Evolutionary conservation across 2,797 vertebrate genomes (phyloP).

Genomic region (Psittacula echo): DNA sequence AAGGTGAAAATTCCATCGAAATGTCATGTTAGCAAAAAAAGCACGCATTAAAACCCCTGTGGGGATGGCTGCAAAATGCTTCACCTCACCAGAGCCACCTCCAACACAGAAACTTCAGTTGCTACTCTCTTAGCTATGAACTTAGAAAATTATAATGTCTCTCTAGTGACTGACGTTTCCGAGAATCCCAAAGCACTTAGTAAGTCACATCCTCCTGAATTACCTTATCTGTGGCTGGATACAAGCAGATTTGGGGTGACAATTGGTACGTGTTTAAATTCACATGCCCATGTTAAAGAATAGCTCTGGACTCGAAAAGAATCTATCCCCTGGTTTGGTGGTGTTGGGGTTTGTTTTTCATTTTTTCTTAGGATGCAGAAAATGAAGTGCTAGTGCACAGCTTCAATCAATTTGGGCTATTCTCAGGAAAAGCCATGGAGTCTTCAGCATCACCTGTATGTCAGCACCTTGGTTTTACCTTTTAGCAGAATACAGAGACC

Average conservation of each 20-base stretch:
- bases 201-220: not conserved
- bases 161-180: not conserved
- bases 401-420: not conserved
- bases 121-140: not conserved
- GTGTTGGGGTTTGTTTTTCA: fast-evolving
- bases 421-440: not conserved
- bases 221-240: not conserved
- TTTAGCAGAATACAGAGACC: not conserved
- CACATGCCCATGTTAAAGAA: not conserved
- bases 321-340: not conserved
- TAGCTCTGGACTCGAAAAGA: not conserved
- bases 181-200: slow-evolving; percentile 16
- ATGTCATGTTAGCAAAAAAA: slow-evolving; percentile 38
- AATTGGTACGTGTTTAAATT: not conserved
- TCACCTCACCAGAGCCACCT: slow-evolving; percentile 16
- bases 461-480: not conserved
- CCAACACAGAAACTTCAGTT: not conserved
- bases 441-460: not conserved
- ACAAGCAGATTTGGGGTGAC: not conserved
- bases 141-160: not conserved
- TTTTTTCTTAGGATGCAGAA: not conserved
- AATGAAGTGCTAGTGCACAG: not conserved
- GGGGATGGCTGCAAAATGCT: slow-evolving; percentile 44
- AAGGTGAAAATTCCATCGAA: slow-evolving; percentile 49
- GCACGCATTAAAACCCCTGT: not conserved